Conservation (phyloP, 2,888 invertebrate genomes). For the Tupiocoris notatus region DNA sequence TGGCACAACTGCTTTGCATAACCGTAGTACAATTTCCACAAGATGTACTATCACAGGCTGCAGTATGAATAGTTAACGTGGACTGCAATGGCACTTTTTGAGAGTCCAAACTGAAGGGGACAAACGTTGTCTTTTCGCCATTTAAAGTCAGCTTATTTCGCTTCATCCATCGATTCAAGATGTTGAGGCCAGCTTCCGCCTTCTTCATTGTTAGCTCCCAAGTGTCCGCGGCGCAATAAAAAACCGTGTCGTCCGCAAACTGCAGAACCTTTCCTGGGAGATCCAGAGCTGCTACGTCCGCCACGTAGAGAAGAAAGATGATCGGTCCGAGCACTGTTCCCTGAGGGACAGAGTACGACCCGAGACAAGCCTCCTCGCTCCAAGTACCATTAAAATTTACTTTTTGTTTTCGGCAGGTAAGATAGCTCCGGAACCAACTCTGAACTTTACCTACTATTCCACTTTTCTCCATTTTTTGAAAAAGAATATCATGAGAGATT, state of each 20-base stretch:
- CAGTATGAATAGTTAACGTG: background rate
- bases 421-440: constrained; percentile 7
- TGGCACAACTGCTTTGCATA: too few relatives aligned
- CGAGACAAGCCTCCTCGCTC: background rate
- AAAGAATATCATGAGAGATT: too few relatives aligned
- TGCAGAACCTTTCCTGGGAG: background rate
- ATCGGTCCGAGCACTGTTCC: constrained; percentile 8
- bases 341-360: constrained; percentile 1
- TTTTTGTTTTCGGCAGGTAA: too few relatives aligned
- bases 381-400: background rate
- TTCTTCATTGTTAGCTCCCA: background rate
- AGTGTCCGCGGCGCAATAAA: background rate
- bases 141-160: background rate
- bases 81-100: background rate
- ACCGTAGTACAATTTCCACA: too few relatives aligned
- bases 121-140: background rate
- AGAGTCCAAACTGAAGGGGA: background rate
- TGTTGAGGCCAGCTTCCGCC: background rate
- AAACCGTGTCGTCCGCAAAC: constrained; percentile 14
- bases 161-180: background rate
- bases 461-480: too few relatives aligned
- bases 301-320: background rate
- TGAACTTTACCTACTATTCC: too few relatives aligned
- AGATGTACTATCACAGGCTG: background rate
- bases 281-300: background rate